Percentiles rank a stretch among this genome's conserved stretches.
Conservation (phyloP, 1,140 invertebrate species). For the Meloidogyne floridensis region DNA sequence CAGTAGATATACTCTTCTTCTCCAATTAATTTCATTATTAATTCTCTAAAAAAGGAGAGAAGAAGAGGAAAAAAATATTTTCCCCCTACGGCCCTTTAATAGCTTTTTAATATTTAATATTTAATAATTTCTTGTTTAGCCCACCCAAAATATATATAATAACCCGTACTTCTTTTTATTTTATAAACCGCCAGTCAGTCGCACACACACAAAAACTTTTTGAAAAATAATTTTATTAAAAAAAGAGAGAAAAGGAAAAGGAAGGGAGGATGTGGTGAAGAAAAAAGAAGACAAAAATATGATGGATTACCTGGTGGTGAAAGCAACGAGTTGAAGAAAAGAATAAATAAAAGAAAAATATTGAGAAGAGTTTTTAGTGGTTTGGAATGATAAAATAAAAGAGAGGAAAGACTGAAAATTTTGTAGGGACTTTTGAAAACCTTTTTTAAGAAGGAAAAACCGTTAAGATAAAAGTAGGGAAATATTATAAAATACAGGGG, state of each 20-base stretch:
- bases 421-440: no score
- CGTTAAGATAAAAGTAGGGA: no score
- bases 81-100: not conserved
- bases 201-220: not conserved
- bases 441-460: no score
- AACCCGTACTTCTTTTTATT: not conserved
- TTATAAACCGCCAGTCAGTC: not conserved
- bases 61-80: not conserved
- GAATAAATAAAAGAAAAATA: not conserved
- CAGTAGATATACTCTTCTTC: not conserved
- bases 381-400: not conserved
- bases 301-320: slow-evolving; percentile 25
- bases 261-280: not conserved
- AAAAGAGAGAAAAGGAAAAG: not conserved
- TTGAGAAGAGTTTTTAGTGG: not conserved
- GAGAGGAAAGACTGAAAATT: no score
- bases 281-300: slow-evolving; percentile 4
- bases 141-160: not conserved
- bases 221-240: no score
- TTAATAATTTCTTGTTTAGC: not conserved
- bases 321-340: not conserved
- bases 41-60: no score
- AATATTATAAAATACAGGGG: no score
- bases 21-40: no score
- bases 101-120: not conserved